Evolutionary conservation across 1,140 invertebrate species (phyloP).

Genomic region (Euschistus heros): DNA sequence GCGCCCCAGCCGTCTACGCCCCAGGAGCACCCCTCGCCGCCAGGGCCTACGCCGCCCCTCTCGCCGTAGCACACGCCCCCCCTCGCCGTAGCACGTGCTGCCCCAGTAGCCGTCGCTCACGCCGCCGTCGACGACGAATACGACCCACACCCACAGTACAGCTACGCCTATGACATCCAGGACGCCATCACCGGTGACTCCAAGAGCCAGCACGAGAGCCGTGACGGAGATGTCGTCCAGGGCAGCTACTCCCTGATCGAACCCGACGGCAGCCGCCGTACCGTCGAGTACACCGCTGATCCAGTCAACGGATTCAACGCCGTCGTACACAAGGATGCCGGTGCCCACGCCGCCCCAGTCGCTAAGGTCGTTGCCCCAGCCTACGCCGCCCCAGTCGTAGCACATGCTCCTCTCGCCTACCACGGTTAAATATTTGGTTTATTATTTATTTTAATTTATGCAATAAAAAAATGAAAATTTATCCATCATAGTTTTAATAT

Average conservation of each 20-base stretch:
- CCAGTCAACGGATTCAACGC: conserved; percentile 18
- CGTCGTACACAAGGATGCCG: conserved; percentile 11
- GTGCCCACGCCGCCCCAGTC: not conserved
- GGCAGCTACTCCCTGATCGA: conserved; percentile 29
- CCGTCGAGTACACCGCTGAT: conserved; percentile 26
- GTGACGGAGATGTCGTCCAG: conserved; percentile 22
- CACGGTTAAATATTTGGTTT: too few species aligned
- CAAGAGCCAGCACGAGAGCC: conserved; percentile 13
- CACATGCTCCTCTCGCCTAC: conserved; percentile 7
- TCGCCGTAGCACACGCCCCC: not conserved
- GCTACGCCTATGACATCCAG: conserved; percentile 30
- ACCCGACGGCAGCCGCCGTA: conserved; percentile 27
- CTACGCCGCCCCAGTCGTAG: conserved; percentile 11
- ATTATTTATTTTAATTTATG: too few species aligned
- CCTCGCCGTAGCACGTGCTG: not conserved
- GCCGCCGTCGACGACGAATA: not conserved
- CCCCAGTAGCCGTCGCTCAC: not conserved
- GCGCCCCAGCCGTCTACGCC: conserved; percentile 28
- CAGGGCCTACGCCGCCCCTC: conserved; percentile 24
- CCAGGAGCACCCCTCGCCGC: conserved; percentile 27
- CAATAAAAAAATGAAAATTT: too few species aligned
- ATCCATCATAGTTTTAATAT: too few species aligned
- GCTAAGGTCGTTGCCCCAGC: conserved; percentile 6
- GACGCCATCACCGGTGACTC: conserved; percentile 20
- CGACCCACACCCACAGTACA: conserved; percentile 35